phyloP scores from a whole-genome alignment of 64 coral and sea anemone species.

The Montipora efflorescens region DNA sequence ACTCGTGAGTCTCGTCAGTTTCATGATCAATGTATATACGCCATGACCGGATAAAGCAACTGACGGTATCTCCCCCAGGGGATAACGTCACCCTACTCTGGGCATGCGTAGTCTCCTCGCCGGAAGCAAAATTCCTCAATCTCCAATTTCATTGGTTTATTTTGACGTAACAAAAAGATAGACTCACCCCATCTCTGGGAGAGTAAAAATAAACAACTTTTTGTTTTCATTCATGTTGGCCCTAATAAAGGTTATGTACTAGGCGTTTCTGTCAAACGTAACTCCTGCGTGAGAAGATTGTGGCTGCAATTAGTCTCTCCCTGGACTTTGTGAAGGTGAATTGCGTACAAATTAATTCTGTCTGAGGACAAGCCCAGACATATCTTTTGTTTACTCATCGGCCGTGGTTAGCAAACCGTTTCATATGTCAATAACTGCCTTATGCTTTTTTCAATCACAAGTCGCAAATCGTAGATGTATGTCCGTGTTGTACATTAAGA shows the following conservation, averaged over 20 bases:
- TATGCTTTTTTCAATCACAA: background rate
- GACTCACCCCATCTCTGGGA: background rate
- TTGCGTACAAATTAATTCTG: background rate
- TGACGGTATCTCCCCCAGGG: conserved; percentile 86
- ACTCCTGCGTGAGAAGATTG: background rate
- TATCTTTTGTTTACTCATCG: background rate
- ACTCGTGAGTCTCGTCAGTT: conserved; percentile 27
- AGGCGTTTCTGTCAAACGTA: conserved; percentile 18
- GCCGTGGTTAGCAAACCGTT: background rate
- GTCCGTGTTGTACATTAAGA: background rate
- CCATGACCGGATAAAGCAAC: conserved; percentile 83
- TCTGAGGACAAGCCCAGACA: conserved; percentile 9
- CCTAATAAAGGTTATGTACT: conserved; percentile 7
- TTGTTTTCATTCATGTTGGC: conserved; percentile 29
- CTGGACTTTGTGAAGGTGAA: background rate
- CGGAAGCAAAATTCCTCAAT: conserved; percentile 14
- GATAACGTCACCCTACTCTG: conserved; percentile 56
- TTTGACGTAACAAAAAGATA: background rate
- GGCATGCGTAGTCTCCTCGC: background rate
- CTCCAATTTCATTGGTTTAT: conserved; percentile 30
- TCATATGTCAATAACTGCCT: background rate
- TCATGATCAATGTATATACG: conserved; percentile 56
- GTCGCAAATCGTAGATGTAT: background rate
- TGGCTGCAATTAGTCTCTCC: background rate
- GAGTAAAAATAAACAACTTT: background rate